Conservation (phyloP, 2,888 invertebrate species). For the Zaprionus lineosus region DNA sequence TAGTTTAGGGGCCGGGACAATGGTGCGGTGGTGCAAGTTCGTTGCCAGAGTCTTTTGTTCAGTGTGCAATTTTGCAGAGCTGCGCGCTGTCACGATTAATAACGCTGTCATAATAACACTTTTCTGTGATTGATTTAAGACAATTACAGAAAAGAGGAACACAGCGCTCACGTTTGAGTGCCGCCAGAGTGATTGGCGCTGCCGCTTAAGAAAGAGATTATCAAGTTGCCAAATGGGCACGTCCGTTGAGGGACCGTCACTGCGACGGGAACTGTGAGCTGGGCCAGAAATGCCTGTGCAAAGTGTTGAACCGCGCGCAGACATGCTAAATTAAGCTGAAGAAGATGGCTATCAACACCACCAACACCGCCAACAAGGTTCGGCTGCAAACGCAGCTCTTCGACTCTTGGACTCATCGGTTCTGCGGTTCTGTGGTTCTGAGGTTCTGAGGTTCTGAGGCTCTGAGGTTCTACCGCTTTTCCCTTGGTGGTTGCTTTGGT, state of each 20-base stretch:
- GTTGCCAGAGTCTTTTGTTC: conserved; percentile 51
- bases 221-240: conserved; percentile 78
- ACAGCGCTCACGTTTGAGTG: conserved; percentile 73
- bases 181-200: conserved; percentile 73
- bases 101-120: conserved; percentile 78
- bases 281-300: conserved; percentile 41
- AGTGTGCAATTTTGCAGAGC: conserved; percentile 52
- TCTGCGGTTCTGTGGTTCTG: neutral
- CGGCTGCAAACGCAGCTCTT: conserved; percentile 9
- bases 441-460: neutral
- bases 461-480: neutral
- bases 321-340: conserved; percentile 78
- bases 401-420: conserved; percentile 1
- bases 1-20: neutral
- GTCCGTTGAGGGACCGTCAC: conserved; percentile 45
- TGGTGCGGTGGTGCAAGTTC: conserved; percentile 26
- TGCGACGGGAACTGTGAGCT: conserved; percentile 1
- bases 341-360: conserved; percentile 78
- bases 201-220: conserved; percentile 76
- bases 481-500: conserved; percentile 15
- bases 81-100: conserved; percentile 75
- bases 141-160: conserved; percentile 77
- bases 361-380: conserved; percentile 43
- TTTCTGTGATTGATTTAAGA: conserved; percentile 77
- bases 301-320: conserved; percentile 76